phyloP scores from a whole-genome alignment of 2,888 invertebrate species.

The Clunio marinus region DNA sequence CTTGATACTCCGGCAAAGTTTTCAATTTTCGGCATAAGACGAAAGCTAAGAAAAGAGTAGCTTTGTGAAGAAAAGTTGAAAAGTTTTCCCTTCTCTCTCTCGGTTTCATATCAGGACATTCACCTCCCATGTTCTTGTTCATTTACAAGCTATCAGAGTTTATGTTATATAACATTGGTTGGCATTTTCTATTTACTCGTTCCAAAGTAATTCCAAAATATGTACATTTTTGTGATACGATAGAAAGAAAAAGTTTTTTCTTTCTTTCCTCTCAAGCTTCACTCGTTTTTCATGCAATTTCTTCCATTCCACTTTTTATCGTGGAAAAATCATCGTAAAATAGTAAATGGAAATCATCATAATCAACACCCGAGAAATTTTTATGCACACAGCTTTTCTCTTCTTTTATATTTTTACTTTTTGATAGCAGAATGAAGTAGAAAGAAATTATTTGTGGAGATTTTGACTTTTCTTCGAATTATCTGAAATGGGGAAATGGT shows the following conservation, averaged over 20 bases:
- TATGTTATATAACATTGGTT: conserved; percentile 32
- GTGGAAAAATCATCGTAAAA: conserved; percentile 11
- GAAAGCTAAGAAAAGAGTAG: not conserved
- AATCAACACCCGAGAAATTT: conserved; percentile 37
- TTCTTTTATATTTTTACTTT: not conserved
- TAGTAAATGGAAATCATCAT: conserved; percentile 37
- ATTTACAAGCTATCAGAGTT: conserved; percentile 23
- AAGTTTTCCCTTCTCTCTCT: not conserved
- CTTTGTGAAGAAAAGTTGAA: not conserved
- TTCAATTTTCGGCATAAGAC: not conserved
- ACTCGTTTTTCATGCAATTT: not conserved
- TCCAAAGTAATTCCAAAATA: conserved; percentile 14
- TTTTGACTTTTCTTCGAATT: not conserved
- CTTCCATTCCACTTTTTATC: conserved; percentile 26
- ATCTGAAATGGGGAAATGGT: not conserved
- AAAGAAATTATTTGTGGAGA: too few species aligned
- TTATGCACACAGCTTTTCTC: conserved; percentile 8
- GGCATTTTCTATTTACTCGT: not conserved
- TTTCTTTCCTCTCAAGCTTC: not conserved
- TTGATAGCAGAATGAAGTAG: not conserved
- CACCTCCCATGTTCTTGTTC: conserved; percentile 34
- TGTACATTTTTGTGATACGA: conserved; percentile 14
- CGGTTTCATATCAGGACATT: conserved; percentile 15
- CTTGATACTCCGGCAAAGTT: not conserved
- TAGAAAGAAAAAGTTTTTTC: conserved; percentile 6